Percentiles rank a stretch among this genome's conserved stretches.
These are phyloP conservation scores for Phocoena sinus DNA, from an alignment of 2,113 vertebrate species.

Conservation along the genomic window DNA sequence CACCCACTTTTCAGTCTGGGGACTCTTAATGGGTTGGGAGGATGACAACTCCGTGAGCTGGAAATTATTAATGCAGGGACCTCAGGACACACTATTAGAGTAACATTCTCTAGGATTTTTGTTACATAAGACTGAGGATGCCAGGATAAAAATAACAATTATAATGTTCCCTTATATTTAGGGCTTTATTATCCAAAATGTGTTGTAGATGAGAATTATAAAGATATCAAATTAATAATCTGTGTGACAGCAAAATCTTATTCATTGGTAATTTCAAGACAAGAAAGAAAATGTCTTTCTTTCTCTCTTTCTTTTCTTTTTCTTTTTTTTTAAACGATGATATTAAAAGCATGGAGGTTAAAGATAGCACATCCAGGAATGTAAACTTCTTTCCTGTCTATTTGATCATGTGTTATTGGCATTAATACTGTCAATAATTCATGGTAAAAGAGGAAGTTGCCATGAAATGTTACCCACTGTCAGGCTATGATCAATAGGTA, in stretches of 20 bases:
- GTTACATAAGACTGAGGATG: not conserved
- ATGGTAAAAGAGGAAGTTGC: constrained; percentile 46
- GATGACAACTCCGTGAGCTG: not conserved
- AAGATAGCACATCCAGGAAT: constrained; percentile 37
- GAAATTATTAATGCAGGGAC: not conserved
- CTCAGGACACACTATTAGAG: not conserved
- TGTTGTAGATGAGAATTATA: not conserved
- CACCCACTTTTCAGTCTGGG: not conserved
- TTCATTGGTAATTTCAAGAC: not conserved
- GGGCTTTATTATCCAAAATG: not conserved
- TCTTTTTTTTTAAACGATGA: not conserved
- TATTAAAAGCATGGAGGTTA: constrained; percentile 16
- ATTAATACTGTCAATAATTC: constrained; percentile 68
- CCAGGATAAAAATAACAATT: not conserved
- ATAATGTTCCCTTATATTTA: not conserved
- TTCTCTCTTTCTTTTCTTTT: not conserved
- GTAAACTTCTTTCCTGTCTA: constrained; percentile 51
- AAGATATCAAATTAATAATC: not conserved
- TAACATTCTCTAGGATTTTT: not conserved
- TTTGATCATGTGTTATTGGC: constrained; percentile 55
- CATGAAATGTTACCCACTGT: constrained; percentile 48
- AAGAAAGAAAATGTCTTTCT: not conserved
- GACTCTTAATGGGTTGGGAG: not conserved
- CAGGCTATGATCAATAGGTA: constrained; percentile 33
- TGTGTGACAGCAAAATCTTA: not conserved